Conservation (phyloP, 2,888 invertebrate species). For the Drosophila multiciliata region DNA sequence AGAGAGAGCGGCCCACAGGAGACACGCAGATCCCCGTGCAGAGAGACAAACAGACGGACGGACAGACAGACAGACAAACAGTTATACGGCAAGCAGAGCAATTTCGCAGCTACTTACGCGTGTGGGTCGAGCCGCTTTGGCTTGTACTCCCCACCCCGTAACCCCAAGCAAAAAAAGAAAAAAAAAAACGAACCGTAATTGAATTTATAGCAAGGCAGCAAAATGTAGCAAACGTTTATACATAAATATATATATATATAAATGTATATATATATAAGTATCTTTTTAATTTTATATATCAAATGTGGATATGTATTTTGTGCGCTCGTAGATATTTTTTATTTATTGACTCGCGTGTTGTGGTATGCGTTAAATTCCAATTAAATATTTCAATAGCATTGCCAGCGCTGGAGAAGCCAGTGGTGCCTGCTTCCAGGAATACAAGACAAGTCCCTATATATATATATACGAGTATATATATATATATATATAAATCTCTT, state of each 20-base stretch:
- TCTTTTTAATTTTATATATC: constrained; percentile 45
- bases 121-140: constrained; percentile 60
- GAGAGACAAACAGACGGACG: constrained; percentile 8
- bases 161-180: background rate
- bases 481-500: constrained; percentile 51
- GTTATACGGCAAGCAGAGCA: constrained; percentile 56
- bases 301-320: constrained; percentile 27
- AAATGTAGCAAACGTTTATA: constrained; percentile 66
- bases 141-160: constrained; percentile 13
- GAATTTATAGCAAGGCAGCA: constrained; percentile 67
- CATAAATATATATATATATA: constrained; percentile 8
- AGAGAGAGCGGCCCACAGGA: constrained; percentile 20
- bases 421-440: constrained; percentile 18
- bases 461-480: constrained; percentile 34
- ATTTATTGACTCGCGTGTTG: constrained; percentile 71
- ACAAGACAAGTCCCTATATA: constrained; percentile 41
- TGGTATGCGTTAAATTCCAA: constrained; percentile 79
- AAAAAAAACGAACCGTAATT: constrained; percentile 56
- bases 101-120: constrained; percentile 78
- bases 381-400: constrained; percentile 79
- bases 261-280: constrained; percentile 4
- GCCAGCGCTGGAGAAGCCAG: constrained; percentile 27
- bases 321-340: constrained; percentile 51
- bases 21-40: constrained; percentile 20
- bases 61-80: constrained; percentile 13